These are phyloP conservation scores for Rhincodon typus DNA, from an alignment of 2,797 vertebrate species.

Conservation along the genomic window DNA sequence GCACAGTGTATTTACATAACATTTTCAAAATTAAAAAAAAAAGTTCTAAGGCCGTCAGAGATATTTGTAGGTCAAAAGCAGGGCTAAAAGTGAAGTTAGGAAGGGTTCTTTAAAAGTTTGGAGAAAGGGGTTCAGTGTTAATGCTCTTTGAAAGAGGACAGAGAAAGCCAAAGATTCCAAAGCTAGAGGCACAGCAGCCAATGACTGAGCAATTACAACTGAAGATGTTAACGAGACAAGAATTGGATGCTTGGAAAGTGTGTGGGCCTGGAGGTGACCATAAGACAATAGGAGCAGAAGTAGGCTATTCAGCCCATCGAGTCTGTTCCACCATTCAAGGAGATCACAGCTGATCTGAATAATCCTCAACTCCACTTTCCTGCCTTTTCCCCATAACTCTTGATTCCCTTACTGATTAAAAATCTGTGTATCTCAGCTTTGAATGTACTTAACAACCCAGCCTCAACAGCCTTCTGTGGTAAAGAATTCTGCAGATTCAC, in stretches of 20 bases:
- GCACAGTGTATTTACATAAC: neutral
- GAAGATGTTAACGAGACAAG: neutral
- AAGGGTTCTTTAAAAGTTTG: neutral
- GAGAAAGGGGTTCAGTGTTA: neutral
- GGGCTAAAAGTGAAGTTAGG: neutral
- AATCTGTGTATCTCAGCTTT: too few species aligned
- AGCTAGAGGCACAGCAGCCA: neutral
- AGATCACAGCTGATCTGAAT: too few species aligned
- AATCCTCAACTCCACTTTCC: too few species aligned
- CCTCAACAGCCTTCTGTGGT: too few species aligned
- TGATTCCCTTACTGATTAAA: too few species aligned
- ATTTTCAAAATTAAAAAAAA: neutral
- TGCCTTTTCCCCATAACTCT: too few species aligned
- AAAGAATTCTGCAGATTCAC: too few species aligned
- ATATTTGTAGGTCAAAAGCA: neutral
- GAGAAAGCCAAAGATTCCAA: neutral
- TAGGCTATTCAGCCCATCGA: too few species aligned
- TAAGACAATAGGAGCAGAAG: neutral
- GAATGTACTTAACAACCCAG: too few species aligned
- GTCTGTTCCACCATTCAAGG: too few species aligned
- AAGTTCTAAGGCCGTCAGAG: too few species aligned
- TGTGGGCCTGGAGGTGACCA: neutral
- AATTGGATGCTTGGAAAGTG: neutral
- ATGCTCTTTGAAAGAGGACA: neutral
- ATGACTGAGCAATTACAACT: neutral